Conservation (phyloP, 2,797 vertebrate genomes). For the Typhlichthys eigenmanni region DNA sequence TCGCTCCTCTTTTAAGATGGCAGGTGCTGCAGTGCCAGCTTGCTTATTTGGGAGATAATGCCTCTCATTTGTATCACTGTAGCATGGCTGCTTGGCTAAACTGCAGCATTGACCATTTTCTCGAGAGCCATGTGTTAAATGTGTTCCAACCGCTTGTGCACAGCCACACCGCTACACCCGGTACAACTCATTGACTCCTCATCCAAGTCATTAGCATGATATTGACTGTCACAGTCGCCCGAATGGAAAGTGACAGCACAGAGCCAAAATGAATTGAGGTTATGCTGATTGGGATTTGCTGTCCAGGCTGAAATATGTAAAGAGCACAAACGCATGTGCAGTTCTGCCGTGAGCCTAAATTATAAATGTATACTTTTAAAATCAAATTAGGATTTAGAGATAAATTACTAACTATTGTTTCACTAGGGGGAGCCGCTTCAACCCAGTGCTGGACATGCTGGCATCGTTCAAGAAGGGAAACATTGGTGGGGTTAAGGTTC, state of each 20-base stretch:
- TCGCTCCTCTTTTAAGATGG: conserved; percentile 19
- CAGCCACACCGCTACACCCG: conserved; percentile 22
- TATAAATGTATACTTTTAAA: background rate
- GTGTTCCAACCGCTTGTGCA: conserved; percentile 37
- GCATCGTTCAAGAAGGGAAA: conserved; percentile 92
- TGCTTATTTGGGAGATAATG: conserved; percentile 60
- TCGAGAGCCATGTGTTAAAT: conserved; percentile 52
- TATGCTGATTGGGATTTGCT: background rate
- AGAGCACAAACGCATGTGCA: background rate
- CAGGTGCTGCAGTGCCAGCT: conserved; percentile 43
- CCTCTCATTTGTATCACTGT: conserved; percentile 65
- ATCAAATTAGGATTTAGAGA: background rate
- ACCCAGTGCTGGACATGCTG: conserved; percentile 94
- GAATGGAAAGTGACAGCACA: conserved; percentile 19
- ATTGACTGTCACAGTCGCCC: conserved; percentile 47
- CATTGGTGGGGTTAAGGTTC: conserved; percentile 96
- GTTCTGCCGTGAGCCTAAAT: background rate
- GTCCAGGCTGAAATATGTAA: conserved; percentile 5
- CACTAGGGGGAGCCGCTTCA: conserved; percentile 94
- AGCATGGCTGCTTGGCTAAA: conserved; percentile 47
- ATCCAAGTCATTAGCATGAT: conserved; percentile 52
- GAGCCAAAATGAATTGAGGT: conserved; percentile 4
- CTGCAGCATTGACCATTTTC: conserved; percentile 47
- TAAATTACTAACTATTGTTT: background rate
- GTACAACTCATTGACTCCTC: conserved; percentile 33